These are phyloP conservation scores for Melipona beecheii DNA, from an alignment of 2,888 invertebrate species.

Conservation along the genomic window DNA sequence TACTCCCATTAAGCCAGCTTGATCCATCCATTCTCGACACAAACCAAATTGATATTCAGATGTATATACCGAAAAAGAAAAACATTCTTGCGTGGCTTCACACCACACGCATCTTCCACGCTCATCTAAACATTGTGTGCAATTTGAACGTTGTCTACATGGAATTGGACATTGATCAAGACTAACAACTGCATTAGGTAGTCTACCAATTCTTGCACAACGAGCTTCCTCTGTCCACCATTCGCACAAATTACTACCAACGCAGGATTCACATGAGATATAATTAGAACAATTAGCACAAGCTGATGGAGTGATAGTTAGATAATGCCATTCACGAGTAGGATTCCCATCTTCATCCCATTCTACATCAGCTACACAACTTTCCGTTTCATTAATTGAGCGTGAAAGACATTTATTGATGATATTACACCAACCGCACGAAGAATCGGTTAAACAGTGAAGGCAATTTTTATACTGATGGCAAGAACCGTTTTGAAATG, in stretches of 20 bases:
- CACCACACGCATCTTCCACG: constrained; percentile 98
- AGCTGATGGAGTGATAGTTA: constrained; percentile 92
- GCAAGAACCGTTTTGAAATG: constrained; percentile 93
- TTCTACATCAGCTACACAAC: constrained; percentile 86
- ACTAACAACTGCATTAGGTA: constrained; percentile 88
- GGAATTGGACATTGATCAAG: constrained; percentile 91
- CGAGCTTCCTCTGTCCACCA: constrained; percentile 96
- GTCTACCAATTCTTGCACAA: constrained; percentile 92
- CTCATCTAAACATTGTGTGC: constrained; percentile 93
- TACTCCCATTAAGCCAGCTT: constrained; percentile 85
- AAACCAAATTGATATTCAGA: constrained; percentile 97
- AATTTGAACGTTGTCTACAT: constrained; percentile 91
- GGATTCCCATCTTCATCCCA: constrained; percentile 85
- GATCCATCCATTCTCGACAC: constrained; percentile 97
- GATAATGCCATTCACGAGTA: constrained; percentile 90
- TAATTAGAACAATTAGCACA: constrained; percentile 96
- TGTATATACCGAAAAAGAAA: constrained; percentile 97
- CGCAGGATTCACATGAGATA: constrained; percentile 94
- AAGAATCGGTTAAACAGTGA: constrained; percentile 93
- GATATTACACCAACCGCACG: constrained; percentile 96
- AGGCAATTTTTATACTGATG: constrained; percentile 92
- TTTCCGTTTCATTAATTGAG: constrained; percentile 88
- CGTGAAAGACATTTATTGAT: constrained; percentile 89
- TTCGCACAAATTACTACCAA: constrained; percentile 91
- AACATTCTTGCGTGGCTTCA: constrained; percentile 95